Percentiles rank a stretch among this genome's conserved stretches.
These are phyloP conservation scores for Villa cingulata DNA, from an alignment of 2,888 invertebrate genomes.

Conservation along the genomic window DNA sequence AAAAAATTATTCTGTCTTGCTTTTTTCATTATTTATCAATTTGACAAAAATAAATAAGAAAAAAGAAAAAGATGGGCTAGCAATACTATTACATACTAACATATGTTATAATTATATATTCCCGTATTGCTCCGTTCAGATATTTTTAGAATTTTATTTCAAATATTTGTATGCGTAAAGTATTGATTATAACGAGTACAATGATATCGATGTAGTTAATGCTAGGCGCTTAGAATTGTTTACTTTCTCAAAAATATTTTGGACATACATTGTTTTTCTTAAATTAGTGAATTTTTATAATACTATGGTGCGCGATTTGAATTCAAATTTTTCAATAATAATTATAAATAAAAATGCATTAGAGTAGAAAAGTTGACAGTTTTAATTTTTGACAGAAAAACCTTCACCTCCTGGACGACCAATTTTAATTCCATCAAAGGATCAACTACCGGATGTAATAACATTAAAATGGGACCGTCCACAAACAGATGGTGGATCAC, in stretches of 20 bases:
- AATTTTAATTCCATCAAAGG: conserved; percentile 57
- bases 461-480: conserved; percentile 73
- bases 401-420: conserved; percentile 74
- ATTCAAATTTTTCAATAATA: too few relatives aligned
- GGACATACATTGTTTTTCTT: not conserved
- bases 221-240: conserved; percentile 5
- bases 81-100: too few relatives aligned
- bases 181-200: not conserved
- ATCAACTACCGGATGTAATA: conserved; percentile 66
- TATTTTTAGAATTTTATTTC: conserved; percentile 17
- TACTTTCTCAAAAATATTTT: not conserved
- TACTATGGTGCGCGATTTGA: too few relatives aligned
- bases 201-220: not conserved
- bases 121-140: conserved; percentile 15
- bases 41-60: not conserved
- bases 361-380: too few relatives aligned
- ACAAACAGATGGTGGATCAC: conserved; percentile 71
- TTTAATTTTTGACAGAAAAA: conserved; percentile 39
- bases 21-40: not conserved
- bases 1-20: not conserved
- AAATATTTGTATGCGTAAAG: conserved; percentile 3
- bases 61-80: conserved; percentile 10
- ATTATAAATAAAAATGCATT: too few relatives aligned
- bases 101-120: conserved; percentile 17
- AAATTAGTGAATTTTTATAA: too few relatives aligned